A percentile compares a stretch with the other conserved stretches of the same genome.
Evolutionary conservation across 2,888 invertebrate genomes (phyloP).

Genomic region (Pseudanteris insignis): DNA sequence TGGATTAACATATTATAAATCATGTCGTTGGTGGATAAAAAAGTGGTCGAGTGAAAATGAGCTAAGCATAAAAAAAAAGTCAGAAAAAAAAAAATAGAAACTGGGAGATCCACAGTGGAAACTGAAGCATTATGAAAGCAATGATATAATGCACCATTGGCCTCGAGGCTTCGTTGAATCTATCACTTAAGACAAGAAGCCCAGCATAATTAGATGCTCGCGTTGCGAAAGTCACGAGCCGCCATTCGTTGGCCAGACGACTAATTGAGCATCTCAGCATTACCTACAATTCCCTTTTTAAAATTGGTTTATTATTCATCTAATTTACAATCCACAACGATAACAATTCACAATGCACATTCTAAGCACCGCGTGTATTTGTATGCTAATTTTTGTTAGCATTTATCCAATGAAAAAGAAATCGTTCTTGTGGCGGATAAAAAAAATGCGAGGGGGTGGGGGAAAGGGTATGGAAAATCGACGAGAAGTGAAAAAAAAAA

Average conservation of each 20-base stretch:
- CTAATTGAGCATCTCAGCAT: conserved; percentile 46
- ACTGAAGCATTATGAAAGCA: conserved; percentile 37
- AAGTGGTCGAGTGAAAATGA: conserved; percentile 19
- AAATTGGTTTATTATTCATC: conserved; percentile 54
- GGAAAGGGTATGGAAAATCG: too few species aligned
- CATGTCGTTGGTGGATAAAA: conserved; percentile 13
- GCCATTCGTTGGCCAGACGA: conserved; percentile 47
- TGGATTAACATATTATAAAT: conserved; percentile 2
- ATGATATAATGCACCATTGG: conserved; percentile 35
- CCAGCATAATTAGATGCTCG: conserved; percentile 43
- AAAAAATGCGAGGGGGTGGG: too few species aligned
- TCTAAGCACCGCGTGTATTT: conserved; percentile 12
- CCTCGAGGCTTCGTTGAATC: conserved; percentile 40
- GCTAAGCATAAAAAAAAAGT: conserved; percentile 18
- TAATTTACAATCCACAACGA: conserved; percentile 30
- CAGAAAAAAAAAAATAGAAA: too few species aligned
- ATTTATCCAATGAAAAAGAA: conserved; percentile 3
- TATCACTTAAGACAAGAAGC: conserved; percentile 42
- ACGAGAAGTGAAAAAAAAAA: too few species aligned
- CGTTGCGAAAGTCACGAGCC: conserved; percentile 50
- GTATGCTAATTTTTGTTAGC: conserved; percentile 16
- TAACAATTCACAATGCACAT: conserved; percentile 23
- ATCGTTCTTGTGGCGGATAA: neutral
- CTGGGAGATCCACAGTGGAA: conserved; percentile 15
- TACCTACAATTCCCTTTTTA: conserved; percentile 48